Conservation (phyloP, 2,888 invertebrate genomes). For the Pandemis cinnamomeana region DNA sequence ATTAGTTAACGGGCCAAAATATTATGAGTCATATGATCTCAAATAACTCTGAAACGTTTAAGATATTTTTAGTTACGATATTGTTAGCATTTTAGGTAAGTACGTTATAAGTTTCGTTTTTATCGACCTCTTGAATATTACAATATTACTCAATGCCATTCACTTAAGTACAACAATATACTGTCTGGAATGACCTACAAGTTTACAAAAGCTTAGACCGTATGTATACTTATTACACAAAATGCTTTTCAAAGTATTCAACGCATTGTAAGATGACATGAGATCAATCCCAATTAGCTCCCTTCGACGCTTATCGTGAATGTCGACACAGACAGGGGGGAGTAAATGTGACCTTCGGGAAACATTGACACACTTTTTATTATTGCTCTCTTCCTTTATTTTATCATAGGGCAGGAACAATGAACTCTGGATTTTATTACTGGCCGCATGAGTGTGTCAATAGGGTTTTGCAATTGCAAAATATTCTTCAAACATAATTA, state of each 20-base stretch:
- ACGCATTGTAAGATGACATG: neutral
- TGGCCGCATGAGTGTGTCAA: neutral
- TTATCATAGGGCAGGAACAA: slow-evolving; percentile 37
- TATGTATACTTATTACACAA: neutral
- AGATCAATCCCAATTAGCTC: slow-evolving; percentile 16
- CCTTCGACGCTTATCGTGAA: slow-evolving; percentile 17
- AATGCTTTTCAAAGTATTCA: neutral
- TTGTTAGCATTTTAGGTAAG: too few relatives aligned
- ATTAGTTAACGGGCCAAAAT: neutral
- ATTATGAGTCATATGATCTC: neutral
- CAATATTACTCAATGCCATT: too few relatives aligned
- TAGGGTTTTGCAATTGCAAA: too few relatives aligned
- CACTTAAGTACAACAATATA: too few relatives aligned
- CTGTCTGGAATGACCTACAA: too few relatives aligned
- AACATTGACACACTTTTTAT: slow-evolving; percentile 42
- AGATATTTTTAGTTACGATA: too few relatives aligned
- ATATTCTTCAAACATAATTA: too few relatives aligned
- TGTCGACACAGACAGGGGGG: slow-evolving; percentile 31
- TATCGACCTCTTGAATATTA: neutral
- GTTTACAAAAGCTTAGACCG: too few relatives aligned
- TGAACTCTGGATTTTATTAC: slow-evolving; percentile 6
- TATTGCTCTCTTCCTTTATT: slow-evolving; percentile 39
- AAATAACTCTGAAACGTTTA: neutral
- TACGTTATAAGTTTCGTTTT: neutral
- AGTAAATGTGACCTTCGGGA: slow-evolving; percentile 40